These are phyloP conservation scores for Alaudala cheleensis DNA, from an alignment of 2,113 vertebrate genomes.

Conservation along the genomic window DNA sequence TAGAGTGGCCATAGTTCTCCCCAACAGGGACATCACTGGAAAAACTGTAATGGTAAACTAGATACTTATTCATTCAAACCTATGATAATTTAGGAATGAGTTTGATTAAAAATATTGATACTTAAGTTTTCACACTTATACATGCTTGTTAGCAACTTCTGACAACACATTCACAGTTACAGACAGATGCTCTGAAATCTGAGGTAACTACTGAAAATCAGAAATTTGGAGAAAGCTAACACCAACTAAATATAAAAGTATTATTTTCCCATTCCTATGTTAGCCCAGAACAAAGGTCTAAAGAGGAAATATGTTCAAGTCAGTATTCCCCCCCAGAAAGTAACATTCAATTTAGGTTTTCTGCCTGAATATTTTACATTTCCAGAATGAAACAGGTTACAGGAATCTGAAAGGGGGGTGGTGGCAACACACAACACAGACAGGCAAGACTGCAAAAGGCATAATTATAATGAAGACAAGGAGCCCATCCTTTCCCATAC, in stretches of 20 bases:
- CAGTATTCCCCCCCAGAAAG: neutral
- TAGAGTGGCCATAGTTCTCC: neutral
- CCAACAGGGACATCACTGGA: neutral
- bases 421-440: neutral
- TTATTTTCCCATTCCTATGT: neutral
- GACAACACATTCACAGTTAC: neutral
- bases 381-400: neutral
- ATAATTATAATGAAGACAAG: neutral
- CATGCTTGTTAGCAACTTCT: neutral
- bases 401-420: neutral
- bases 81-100: neutral
- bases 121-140: neutral
- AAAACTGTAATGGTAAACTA: neutral
- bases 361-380: neutral
- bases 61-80: neutral
- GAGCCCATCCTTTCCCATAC: neutral
- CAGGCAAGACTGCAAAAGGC: neutral
- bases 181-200: constrained; percentile 2
- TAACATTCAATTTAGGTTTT: neutral
- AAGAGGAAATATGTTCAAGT: neutral
- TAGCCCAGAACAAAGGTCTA: neutral
- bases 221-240: neutral
- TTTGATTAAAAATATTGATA: constrained; percentile 35
- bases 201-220: neutral
- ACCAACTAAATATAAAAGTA: neutral